phyloP scores from a whole-genome alignment of 2,113 vertebrate genomes.

The Campylomormyrus tamandua region DNA sequence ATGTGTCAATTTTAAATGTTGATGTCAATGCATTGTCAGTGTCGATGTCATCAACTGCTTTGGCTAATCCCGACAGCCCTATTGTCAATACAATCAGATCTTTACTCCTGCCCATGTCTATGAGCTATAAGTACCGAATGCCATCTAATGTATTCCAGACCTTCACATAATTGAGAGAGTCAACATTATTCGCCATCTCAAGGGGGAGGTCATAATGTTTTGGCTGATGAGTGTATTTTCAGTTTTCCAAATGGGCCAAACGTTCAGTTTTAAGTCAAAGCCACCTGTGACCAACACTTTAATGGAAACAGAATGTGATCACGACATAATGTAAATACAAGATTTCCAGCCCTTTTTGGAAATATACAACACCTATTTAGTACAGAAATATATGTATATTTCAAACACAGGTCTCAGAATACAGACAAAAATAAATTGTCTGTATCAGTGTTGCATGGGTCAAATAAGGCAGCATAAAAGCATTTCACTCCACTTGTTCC shows the following conservation, averaged over 20 bases:
- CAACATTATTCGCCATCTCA: background rate
- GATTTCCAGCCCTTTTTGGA: background rate
- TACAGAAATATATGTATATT: background rate
- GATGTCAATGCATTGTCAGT: no score
- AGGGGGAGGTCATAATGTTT: background rate
- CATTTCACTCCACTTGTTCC: background rate
- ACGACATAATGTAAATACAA: background rate
- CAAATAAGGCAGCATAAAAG: background rate
- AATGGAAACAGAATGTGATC: background rate
- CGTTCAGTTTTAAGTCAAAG: background rate
- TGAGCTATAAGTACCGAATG: background rate
- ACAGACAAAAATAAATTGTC: background rate
- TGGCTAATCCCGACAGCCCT: no score
- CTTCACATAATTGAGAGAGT: background rate
- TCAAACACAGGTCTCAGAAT: background rate
- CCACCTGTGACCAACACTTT: background rate
- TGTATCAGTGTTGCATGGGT: background rate
- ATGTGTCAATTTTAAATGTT: no score
- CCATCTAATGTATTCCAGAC: background rate
- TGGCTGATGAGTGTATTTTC: background rate
- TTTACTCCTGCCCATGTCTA: background rate
- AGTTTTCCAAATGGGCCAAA: background rate
- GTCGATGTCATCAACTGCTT: no score
- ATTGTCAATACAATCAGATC: background rate
- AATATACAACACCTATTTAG: background rate